phyloP scores from a whole-genome alignment of 2,797 vertebrate genomes.

The Meriones psammophilus region DNA sequence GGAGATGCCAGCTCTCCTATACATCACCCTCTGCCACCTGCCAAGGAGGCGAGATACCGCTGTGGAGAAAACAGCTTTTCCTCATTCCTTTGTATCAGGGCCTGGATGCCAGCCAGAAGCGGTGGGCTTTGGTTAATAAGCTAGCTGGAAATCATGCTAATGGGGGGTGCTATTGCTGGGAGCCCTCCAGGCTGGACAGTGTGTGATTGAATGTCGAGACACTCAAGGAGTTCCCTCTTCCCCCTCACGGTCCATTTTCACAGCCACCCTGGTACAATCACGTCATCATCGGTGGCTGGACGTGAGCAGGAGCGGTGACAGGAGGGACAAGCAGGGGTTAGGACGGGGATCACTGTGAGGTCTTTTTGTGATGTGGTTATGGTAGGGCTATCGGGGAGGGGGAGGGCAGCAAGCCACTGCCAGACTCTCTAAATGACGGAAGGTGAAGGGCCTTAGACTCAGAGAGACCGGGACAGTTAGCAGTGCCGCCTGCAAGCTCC shows the following conservation, averaged over 20 bases:
- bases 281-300: not conserved
- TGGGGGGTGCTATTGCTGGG: not conserved
- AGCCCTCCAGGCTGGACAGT: not conserved
- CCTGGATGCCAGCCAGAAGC: conserved; percentile 74
- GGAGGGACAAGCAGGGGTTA: not conserved
- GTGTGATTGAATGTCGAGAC: conserved; percentile 39
- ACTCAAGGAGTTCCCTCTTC: not conserved
- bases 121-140: conserved; percentile 69
- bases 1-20: conserved; percentile 71
- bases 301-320: conserved; percentile 28
- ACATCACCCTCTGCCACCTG: conserved; percentile 77
- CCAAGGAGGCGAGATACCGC: conserved; percentile 76
- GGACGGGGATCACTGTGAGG: not conserved
- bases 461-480: not conserved
- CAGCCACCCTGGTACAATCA: not conserved
- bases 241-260: not conserved
- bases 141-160: conserved; percentile 61
- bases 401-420: not conserved
- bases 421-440: not conserved
- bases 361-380: not conserved
- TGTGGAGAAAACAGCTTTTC: conserved; percentile 78
- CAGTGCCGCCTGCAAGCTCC: not conserved
- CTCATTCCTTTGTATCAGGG: conserved; percentile 74
- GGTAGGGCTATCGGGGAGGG: not conserved
- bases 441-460: not conserved